A percentile compares a stretch with the other conserved stretches of the same genome.
phyloP scores from a whole-genome alignment of 1,140 invertebrate species.

The Drosophila tropicalis region DNA sequence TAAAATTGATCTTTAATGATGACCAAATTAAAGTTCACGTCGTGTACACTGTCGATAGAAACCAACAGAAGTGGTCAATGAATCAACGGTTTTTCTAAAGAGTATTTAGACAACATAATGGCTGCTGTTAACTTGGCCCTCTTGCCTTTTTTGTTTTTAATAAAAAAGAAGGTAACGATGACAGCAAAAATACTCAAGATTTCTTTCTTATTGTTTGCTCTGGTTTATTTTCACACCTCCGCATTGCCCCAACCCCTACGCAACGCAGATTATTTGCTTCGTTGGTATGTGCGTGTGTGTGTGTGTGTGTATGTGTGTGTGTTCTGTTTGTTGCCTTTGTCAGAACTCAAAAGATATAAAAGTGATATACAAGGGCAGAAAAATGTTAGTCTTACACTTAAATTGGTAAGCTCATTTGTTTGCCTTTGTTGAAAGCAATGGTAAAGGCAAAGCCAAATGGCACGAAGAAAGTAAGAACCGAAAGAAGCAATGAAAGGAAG shows the following conservation, averaged over 20 bases:
- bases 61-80: no score
- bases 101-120: conserved; percentile 27
- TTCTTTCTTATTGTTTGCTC: conserved; percentile 12
- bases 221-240: conserved; percentile 10
- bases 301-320: conserved; percentile 32
- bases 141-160: conserved; percentile 31
- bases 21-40: no score
- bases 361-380: conserved; percentile 12
- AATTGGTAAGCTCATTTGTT: conserved; percentile 11
- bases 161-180: conserved; percentile 45
- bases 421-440: background rate
- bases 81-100: background rate
- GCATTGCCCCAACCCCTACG: conserved; percentile 1
- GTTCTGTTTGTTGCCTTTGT: conserved; percentile 48
- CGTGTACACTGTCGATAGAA: no score
- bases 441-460: background rate
- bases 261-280: conserved; percentile 47
- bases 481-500: no score
- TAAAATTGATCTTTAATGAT: no score
- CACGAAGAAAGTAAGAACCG: no score
- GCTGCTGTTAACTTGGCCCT: conserved; percentile 6
- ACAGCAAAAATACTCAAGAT: conserved; percentile 38
- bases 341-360: conserved; percentile 15
- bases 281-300: conserved; percentile 55
- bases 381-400: conserved; percentile 10